A percentile compares a stretch with the other conserved stretches of the same genome.
Conservation (phyloP, 1,140 invertebrate genomes). For the Cyphomyrmex costatus region DNA sequence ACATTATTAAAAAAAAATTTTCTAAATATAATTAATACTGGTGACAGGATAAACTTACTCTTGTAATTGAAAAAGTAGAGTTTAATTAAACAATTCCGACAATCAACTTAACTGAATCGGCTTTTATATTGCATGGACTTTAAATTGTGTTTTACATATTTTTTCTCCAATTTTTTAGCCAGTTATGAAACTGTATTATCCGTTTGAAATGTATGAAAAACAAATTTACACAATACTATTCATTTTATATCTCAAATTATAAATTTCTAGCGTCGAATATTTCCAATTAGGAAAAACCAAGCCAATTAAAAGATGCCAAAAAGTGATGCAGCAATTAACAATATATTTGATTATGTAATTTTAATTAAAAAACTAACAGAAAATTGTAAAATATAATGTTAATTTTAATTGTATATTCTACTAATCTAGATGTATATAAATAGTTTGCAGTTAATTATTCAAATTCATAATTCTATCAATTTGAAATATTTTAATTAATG, state of each 20-base stretch:
- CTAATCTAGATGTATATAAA: neutral
- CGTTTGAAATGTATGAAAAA: neutral
- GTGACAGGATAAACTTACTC: neutral
- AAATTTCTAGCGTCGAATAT: neutral
- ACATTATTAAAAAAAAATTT: neutral
- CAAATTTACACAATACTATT: conserved; percentile 5
- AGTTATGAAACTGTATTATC: conserved; percentile 15
- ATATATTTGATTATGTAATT: conserved; percentile 6
- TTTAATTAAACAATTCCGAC: neutral
- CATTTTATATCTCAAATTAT: conserved; percentile 16
- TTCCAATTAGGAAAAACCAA: conserved; percentile 29
- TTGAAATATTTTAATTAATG: conserved; percentile 11
- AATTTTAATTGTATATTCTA: neutral
- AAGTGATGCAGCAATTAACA: neutral
- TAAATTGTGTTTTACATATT: neutral
- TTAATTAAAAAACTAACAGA: conserved; percentile 20
- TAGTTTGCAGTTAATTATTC: neutral
- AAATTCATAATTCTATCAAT: neutral
- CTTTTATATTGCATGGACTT: neutral
- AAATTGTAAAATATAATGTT: neutral
- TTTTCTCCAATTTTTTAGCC: neutral
- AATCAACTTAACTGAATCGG: neutral
- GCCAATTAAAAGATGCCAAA: conserved; percentile 24
- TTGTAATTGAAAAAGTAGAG: neutral
- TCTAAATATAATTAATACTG: neutral